phyloP scores from a whole-genome alignment of 2,888 invertebrate species.

The Boloria selene region DNA sequence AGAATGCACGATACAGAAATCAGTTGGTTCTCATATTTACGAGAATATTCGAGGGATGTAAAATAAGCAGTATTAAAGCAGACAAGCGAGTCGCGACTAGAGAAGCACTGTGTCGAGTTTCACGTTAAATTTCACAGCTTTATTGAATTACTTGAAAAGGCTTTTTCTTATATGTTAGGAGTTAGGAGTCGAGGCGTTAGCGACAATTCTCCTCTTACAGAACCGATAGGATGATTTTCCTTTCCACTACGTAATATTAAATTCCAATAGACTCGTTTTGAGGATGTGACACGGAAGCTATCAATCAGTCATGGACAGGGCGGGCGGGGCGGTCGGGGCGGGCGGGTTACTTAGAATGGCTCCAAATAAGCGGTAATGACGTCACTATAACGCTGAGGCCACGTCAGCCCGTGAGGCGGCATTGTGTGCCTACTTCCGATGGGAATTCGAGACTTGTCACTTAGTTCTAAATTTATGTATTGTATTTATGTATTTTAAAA shows the following conservation, averaged over 20 bases:
- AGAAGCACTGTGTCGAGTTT: background rate
- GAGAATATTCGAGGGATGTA: too few species aligned
- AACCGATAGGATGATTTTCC: slow-evolving; percentile 26
- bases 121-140: background rate
- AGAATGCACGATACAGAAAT: too few species aligned
- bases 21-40: too few species aligned
- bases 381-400: slow-evolving; percentile 19
- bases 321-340: background rate
- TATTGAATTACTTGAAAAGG: slow-evolving; percentile 13
- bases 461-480: too few species aligned
- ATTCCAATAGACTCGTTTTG: slow-evolving; percentile 27
- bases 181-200: slow-evolving; percentile 13
- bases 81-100: background rate
- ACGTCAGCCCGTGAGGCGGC: background rate
- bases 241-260: slow-evolving; percentile 24
- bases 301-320: slow-evolving; percentile 21
- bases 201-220: slow-evolving; percentile 3
- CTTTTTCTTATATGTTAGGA: slow-evolving; percentile 14
- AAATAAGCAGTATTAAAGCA: background rate
- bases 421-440: background rate
- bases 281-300: slow-evolving; percentile 20
- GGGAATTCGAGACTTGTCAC: too few species aligned
- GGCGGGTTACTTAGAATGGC: background rate
- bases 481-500: too few species aligned
- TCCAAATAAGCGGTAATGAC: slow-evolving; percentile 30